Evolutionary conservation across 37 sponge, comb jelly and placozoan species (phyloP), one percentile per base, ranked within the genome.

Genomic region (Chondrosia reniformis): DNA sequence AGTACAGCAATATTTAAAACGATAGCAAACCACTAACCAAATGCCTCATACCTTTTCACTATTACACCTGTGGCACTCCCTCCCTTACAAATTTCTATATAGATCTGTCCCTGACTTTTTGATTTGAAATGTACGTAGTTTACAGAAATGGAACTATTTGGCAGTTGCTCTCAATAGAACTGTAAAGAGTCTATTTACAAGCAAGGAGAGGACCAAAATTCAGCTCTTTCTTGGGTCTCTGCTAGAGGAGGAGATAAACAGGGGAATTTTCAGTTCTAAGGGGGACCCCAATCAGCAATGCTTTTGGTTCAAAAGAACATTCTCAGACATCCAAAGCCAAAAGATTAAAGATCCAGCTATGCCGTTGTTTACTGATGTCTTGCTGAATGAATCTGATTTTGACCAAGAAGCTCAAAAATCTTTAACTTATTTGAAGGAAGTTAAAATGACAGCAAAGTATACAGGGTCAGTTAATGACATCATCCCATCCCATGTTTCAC

Each of bases 251-350:
- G 94, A 93, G 63, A 63, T 93, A 1, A 79, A 45, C 22, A 36
- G 12, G 2, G 94, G 94, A 32, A 84, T 93, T 17, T 93, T 93
- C 69, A 69, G 77, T 52, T 72, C 66, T 65, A 24, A 24, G 24
- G 61, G 32, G 34, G 79, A 92, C n/a, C 89, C 86, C 0, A 85
- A 85, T 59, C 32, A 85, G 32, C 37, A 31, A 36, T 92, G 93
- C 79, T 74, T 81, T 55, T 92, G 93, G 93, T 46, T 88, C 64
- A 92, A 88, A 79, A 22, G 93, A 39, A 58, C 55, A n/a, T 85
- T 92, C 64, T 55, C 80, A 33, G 80, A 88, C 77, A 67, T 92
- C 2, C 67, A 76, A 33, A 85, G 81, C 55, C 88, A 87, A 71
- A 33, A 76, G 45, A 45, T 32, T 3, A 59, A 19, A 34, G 89